Percentiles rank a stretch among this genome's conserved stretches.
These are phyloP conservation scores for Clytia hemisphaerica DNA, from an alignment of 30 jellyfish, hydroid and myxozoan genomes.

Conservation along the genomic window DNA sequence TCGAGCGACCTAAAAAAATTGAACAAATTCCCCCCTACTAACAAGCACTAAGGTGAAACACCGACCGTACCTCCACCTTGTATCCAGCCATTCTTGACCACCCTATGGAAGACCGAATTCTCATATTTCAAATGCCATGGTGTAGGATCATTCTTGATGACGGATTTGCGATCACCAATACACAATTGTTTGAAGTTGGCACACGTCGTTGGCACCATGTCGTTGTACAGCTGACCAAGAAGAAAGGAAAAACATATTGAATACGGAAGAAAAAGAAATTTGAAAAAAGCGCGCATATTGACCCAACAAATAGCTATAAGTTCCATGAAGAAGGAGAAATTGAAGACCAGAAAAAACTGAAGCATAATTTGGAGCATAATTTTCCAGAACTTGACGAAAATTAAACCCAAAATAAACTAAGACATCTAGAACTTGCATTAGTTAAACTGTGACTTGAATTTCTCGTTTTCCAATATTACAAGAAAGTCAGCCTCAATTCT, in stretches of 20 bases:
- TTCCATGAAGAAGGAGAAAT: no score
- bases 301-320: background rate
- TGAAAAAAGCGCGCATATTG: background rate
- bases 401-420: background rate
- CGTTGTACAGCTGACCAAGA: constrained; percentile 52
- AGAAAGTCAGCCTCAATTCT: no score
- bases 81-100: constrained; percentile 90
- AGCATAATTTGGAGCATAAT: no score
- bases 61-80: constrained; percentile 99
- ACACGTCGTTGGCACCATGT: constrained; percentile 76
- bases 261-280: background rate
- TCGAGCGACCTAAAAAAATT: no score
- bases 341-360: no score
- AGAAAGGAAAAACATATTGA: background rate
- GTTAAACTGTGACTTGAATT: no score
- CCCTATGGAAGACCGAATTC: constrained; percentile 58
- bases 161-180: constrained; percentile 48
- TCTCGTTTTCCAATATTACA: no score
- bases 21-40: no score
- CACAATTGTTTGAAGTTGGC: constrained; percentile 79
- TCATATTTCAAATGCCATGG: constrained; percentile 53
- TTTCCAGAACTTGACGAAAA: no score
- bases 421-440: no score
- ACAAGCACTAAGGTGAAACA: no score
- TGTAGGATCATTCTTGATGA: constrained; percentile 47